A percentile compares a stretch with the other conserved stretches of the same genome.
These are phyloP conservation scores for Heteractis magnifica DNA, from an alignment of 92 coral and sea anemone species.

Conservation along the genomic window DNA sequence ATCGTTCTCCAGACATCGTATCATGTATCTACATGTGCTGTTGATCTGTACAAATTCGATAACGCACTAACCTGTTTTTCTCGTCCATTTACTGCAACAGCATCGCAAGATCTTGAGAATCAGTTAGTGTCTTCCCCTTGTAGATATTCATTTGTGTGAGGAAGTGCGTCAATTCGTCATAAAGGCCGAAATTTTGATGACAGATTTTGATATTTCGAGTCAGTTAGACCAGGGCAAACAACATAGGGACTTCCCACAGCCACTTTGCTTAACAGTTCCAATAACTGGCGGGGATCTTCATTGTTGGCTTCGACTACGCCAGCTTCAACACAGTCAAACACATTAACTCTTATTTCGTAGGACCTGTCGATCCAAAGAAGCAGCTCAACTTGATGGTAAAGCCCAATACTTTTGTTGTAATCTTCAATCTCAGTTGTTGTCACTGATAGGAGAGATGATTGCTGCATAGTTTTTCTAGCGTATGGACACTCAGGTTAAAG, in stretches of 20 bases:
- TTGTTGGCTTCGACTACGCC: conserved; percentile 22
- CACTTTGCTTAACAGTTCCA: no score
- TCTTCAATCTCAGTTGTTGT: conserved; percentile 13
- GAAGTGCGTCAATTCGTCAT: conserved; percentile 37
- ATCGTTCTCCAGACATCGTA: no score
- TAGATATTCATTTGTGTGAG: conserved; percentile 29
- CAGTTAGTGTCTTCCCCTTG: conserved; percentile 8
- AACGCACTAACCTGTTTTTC: conserved; percentile 24
- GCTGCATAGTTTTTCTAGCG: not conserved
- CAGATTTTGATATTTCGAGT: no score
- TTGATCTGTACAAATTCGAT: not conserved
- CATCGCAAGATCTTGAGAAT: conserved; percentile 36
- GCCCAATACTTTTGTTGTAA: conserved; percentile 6
- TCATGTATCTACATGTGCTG: not conserved
- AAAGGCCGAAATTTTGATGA: conserved; percentile 13
- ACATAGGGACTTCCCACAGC: no score
- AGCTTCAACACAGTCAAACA: conserved; percentile 20
- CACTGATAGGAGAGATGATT: conserved; percentile 7
- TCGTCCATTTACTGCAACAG: conserved; percentile 30
- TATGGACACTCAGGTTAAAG: not conserved
- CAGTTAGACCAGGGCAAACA: no score
- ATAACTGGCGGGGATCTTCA: not conserved
- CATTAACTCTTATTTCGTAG: conserved; percentile 25
- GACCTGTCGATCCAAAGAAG: conserved; percentile 20
- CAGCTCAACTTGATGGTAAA: conserved; percentile 22